Conservation (phyloP, 2,888 invertebrate species). For the Cephus nigrinus region DNA sequence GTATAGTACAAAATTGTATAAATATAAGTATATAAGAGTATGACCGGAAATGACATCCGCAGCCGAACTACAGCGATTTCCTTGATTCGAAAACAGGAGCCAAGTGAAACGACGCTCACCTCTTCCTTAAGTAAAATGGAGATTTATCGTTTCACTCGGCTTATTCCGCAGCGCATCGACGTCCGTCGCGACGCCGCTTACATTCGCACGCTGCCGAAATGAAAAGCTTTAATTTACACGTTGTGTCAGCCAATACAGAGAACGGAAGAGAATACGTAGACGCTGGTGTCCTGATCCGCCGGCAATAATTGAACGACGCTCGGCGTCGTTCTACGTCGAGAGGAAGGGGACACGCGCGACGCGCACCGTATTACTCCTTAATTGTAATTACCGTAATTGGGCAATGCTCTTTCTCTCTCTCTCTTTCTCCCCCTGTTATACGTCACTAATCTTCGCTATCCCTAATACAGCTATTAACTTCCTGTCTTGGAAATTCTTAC, state of each 20-base stretch:
- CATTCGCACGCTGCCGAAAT: constrained; percentile 41
- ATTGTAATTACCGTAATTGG: constrained; percentile 38
- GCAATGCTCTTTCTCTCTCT: constrained; percentile 18
- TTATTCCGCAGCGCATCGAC: constrained; percentile 27
- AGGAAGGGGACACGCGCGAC: constrained; percentile 15
- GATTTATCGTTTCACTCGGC: constrained; percentile 32
- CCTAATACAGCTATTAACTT: too few species aligned
- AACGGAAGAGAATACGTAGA: too few species aligned
- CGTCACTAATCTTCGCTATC: neutral
- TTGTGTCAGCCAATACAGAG: neutral
- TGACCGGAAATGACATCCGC: too few species aligned
- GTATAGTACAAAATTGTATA: too few species aligned
- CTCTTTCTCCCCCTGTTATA: neutral
- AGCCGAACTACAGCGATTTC: too few species aligned
- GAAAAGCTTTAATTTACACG: constrained; percentile 33
- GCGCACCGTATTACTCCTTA: constrained; percentile 24
- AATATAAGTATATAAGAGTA: too few species aligned
- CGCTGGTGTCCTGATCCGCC: too few species aligned
- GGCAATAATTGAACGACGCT: constrained; percentile 32
- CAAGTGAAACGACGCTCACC: neutral
- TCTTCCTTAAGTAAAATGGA: neutral
- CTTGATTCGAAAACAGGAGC: too few species aligned
- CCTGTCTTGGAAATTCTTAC: too few species aligned
- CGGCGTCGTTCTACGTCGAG: neutral
- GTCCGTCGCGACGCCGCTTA: constrained; percentile 51